These are phyloP conservation scores for Rhodinocichla rosea DNA, from an alignment of 2,113 vertebrate genomes.

Conservation along the genomic window DNA sequence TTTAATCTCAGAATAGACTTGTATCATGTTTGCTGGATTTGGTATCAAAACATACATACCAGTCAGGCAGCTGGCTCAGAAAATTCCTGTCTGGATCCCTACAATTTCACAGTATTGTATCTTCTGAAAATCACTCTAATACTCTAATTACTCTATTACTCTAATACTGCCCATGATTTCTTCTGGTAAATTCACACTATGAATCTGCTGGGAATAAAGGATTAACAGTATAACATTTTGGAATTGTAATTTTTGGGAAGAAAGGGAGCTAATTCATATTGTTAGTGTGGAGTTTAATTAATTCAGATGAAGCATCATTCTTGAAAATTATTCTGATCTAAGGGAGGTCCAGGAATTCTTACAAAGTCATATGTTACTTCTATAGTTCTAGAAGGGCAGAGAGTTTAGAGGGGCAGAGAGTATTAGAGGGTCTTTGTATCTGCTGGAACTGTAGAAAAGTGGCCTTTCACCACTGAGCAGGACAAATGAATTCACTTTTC, in stretches of 20 bases:
- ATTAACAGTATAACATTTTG: not conserved
- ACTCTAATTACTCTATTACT: not conserved
- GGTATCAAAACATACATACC: not conserved
- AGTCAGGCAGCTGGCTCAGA: not conserved
- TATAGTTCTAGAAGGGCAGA: not conserved
- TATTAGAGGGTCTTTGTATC: not conserved
- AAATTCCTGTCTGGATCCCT: not conserved
- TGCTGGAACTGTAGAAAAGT: not conserved
- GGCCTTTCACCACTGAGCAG: not conserved
- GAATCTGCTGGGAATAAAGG: not conserved
- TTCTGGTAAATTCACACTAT: not conserved
- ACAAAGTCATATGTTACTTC: not conserved
- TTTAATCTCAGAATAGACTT: not conserved
- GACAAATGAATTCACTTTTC: not conserved
- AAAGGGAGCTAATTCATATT: not conserved
- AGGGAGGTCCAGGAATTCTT: not conserved
- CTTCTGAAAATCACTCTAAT: not conserved
- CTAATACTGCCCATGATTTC: not conserved
- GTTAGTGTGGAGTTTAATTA: not conserved
- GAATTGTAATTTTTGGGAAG: not conserved
- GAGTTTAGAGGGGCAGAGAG: not conserved
- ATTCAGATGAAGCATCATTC: not conserved
- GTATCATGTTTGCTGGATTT: not conserved
- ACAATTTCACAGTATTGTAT: not conserved
- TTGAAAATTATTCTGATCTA: not conserved